phyloP scores from a whole-genome alignment of 92 coral and sea anemone species.

The Porites rus region DNA sequence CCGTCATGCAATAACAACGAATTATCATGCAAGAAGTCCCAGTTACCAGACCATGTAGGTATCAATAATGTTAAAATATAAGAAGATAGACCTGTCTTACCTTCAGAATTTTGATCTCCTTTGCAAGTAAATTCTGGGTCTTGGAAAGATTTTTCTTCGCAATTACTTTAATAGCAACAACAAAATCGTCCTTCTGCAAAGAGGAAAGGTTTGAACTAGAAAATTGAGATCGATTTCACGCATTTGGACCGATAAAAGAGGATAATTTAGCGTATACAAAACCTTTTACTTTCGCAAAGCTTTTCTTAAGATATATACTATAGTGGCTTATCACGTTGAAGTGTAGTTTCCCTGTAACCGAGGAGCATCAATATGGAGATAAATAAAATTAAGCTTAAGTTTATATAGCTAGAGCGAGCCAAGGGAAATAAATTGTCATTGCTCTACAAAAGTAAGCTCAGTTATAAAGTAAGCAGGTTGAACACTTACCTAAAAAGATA shows the following conservation, averaged over 20 bases:
- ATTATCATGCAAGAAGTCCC: not conserved
- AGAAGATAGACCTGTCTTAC: conserved; percentile 36
- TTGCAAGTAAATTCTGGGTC: conserved; percentile 94
- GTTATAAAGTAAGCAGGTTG: no score
- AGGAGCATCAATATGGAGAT: no score
- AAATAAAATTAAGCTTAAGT: no score
- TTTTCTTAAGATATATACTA: no score
- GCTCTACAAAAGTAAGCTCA: no score
- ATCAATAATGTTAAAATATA: not conserved
- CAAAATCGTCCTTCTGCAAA: conserved; percentile 87
- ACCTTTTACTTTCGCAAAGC: no score
- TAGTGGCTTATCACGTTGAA: no score
- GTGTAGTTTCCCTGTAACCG: no score
- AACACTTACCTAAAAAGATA: no score
- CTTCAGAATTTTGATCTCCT: conserved; percentile 96
- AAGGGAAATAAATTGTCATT: not conserved
- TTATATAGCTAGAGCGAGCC: not conserved
- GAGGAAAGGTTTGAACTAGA: not conserved
- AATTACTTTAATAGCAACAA: conserved; percentile 94
- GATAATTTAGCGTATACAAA: not conserved
- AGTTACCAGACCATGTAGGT: not conserved
- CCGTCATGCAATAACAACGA: not conserved
- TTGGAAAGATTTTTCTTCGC: conserved; percentile 96
- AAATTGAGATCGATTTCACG: not conserved
- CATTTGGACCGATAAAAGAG: not conserved